Conservation (phyloP, 2,113 vertebrate genomes). For the Zootoca vivipara region DNA sequence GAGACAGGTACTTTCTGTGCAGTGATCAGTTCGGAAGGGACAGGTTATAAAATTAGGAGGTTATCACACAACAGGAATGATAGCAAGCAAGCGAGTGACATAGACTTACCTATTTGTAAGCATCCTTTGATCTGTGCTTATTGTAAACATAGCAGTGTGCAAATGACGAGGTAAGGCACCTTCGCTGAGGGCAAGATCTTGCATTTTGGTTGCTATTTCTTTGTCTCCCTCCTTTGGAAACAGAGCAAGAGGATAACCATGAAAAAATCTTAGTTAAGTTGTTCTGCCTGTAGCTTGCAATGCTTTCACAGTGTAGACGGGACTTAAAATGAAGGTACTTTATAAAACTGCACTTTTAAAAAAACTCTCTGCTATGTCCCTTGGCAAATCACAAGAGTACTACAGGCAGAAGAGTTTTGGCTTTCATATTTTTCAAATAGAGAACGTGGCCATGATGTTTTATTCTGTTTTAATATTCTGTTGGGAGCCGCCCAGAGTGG, state of each 20-base stretch:
- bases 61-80: not conserved
- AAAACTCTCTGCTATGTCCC: not conserved
- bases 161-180: slow-evolving; percentile 96
- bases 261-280: slow-evolving; percentile 64
- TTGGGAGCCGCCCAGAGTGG: too few relatives aligned
- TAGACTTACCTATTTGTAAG: slow-evolving; percentile 92
- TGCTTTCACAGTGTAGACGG: not conserved
- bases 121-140: slow-evolving; percentile 97
- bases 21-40: not conserved
- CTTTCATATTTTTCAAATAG: not conserved
- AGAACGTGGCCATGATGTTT: not conserved
- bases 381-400: not conserved
- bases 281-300: slow-evolving; percentile 50
- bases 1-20: not conserved
- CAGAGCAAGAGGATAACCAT: slow-evolving; percentile 73
- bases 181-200: slow-evolving; percentile 97
- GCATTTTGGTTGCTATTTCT: slow-evolving; percentile 98
- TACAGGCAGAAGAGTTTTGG: not conserved
- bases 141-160: slow-evolving; percentile 96
- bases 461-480: too few relatives aligned
- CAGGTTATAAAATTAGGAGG: not conserved
- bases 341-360: too few relatives aligned
- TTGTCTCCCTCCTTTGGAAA: slow-evolving; percentile 96
- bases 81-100: not conserved
- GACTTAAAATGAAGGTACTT: not conserved